Percentiles rank a stretch among this genome's conserved stretches.
These are phyloP conservation scores for Ceratosolen fusciceps DNA, from an alignment of 1,140 invertebrate species.

Conservation along the genomic window DNA sequence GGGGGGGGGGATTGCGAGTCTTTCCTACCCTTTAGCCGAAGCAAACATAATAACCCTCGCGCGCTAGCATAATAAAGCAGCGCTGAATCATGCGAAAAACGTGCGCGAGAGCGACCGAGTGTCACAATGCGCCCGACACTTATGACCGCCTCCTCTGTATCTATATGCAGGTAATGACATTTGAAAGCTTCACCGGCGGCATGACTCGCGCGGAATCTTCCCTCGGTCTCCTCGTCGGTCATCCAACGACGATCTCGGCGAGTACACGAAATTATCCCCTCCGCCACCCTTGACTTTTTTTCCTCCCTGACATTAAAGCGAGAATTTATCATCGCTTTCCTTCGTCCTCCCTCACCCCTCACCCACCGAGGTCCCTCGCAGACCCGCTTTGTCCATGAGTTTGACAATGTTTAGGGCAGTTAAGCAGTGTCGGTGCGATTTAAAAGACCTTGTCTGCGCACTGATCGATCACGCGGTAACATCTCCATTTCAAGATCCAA, in stretches of 20 bases:
- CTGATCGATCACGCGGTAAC: no score
- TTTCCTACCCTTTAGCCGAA: conserved; percentile 41
- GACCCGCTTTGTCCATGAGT: no score
- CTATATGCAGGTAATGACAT: conserved; percentile 14
- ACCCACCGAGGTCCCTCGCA: no score
- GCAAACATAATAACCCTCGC: conserved; percentile 47
- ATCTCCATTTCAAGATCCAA: neutral
- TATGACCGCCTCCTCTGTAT: neutral
- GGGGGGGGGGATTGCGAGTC: conserved; percentile 4
- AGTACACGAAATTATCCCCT: neutral
- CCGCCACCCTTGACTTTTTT: neutral
- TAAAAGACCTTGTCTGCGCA: no score
- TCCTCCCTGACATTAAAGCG: neutral
- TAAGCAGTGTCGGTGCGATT: no score
- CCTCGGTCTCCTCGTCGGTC: neutral
- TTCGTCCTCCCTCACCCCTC: neutral
- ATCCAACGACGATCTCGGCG: neutral
- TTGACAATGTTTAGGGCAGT: no score
- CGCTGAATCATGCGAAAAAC: conserved; percentile 48
- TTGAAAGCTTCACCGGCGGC: neutral
- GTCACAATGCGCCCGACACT: conserved; percentile 26
- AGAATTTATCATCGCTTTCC: neutral
- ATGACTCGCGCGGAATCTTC: conserved; percentile 6
- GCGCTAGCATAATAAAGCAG: conserved; percentile 42
- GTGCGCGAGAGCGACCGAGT: neutral